phyloP scores from a whole-genome alignment of 1,140 invertebrate genomes.

The Apocrypta bakeri region DNA sequence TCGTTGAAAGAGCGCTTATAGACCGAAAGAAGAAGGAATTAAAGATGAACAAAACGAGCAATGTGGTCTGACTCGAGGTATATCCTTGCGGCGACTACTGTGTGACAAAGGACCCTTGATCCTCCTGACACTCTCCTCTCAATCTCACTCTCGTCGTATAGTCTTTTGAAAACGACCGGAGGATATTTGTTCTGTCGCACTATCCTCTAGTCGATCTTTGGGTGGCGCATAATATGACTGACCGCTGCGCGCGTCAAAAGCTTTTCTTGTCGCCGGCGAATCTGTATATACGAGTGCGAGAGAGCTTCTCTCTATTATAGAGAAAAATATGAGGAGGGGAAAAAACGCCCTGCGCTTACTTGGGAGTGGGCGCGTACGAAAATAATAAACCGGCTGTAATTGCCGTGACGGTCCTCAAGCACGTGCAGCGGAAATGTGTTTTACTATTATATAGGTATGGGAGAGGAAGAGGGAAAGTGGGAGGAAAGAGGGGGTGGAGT shows the following conservation, averaged over 20 bases:
- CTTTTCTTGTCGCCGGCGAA: constrained; percentile 9
- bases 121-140: constrained; percentile 14
- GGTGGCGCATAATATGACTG: constrained; percentile 3
- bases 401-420: neutral
- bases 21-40: neutral
- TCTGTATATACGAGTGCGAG: neutral
- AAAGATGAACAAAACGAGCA: neutral
- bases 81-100: constrained; percentile 23
- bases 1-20: neutral
- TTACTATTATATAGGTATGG: too few relatives aligned
- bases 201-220: constrained; percentile 41
- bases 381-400: constrained; percentile 9
- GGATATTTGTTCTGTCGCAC: constrained; percentile 34
- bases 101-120: constrained; percentile 46
- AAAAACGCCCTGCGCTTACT: too few relatives aligned
- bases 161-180: constrained; percentile 29
- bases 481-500: too few relatives aligned
- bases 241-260: neutral
- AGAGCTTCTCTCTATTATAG: neutral
- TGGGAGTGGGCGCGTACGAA: neutral
- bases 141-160: neutral
- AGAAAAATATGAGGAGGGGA: neutral
- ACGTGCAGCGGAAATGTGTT: neutral
- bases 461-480: too few relatives aligned
- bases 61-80: neutral